Evolutionary conservation across 1,140 invertebrate genomes (phyloP).

Genomic region (Aphaenogaster ashmeadi): DNA sequence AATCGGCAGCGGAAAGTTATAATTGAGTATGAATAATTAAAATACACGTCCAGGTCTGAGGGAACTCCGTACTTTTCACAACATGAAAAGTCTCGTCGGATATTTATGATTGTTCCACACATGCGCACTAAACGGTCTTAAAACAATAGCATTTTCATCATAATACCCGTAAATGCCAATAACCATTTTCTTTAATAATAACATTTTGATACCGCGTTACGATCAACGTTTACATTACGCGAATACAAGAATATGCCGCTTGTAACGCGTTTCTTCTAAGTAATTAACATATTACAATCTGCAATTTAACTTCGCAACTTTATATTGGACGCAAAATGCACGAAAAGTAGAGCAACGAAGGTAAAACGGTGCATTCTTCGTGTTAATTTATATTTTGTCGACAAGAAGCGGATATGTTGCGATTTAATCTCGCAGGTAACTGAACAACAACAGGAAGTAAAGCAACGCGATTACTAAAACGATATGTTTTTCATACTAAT

Average conservation of each 20-base stretch:
- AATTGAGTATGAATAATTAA: conserved; percentile 77
- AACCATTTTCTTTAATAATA: conserved; percentile 5
- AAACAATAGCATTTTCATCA: conserved; percentile 17
- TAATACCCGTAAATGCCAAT: conserved; percentile 16
- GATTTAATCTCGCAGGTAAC: not conserved
- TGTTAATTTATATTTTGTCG: conserved; percentile 9
- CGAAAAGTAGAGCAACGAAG: not conserved
- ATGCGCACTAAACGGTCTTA: not conserved
- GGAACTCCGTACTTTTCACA: conserved; percentile 38
- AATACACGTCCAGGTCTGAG: not conserved
- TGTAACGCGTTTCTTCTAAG: not conserved
- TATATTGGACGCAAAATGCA: not conserved
- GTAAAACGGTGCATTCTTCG: not conserved
- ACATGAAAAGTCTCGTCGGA: conserved; percentile 34
- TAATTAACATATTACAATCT: conserved; percentile 9
- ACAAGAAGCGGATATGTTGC: not conserved
- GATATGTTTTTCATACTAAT: conserved; percentile 20
- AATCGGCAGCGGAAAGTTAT: conserved; percentile 70
- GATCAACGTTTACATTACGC: not conserved
- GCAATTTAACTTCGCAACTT: conserved; percentile 1
- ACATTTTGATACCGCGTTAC: conserved; percentile 1
- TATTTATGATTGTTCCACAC: conserved; percentile 43
- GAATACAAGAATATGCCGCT: not conserved
- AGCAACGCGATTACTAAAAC: conserved; percentile 9
- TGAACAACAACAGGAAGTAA: not conserved